These are phyloP conservation scores for Platycnemis pennipes DNA, from an alignment of 2,888 invertebrate species.

Conservation along the genomic window DNA sequence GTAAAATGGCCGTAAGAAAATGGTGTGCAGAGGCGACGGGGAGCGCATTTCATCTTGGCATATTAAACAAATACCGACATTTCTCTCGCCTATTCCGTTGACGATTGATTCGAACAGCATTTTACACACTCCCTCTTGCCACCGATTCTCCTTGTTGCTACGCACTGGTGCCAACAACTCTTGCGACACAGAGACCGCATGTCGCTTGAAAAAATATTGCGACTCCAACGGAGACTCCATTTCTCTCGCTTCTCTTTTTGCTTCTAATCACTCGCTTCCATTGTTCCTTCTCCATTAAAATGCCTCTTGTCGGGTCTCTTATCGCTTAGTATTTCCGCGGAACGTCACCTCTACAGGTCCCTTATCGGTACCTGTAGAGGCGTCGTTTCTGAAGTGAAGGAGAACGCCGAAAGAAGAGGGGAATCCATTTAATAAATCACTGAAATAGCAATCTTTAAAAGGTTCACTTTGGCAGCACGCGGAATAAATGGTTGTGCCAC, in stretches of 20 bases:
- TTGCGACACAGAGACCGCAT: background rate
- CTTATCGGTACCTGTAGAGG: too few relatives aligned
- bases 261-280: background rate
- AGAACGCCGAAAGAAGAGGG: too few relatives aligned
- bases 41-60: background rate
- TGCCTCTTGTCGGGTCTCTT: background rate
- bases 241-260: background rate
- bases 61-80: background rate
- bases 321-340: background rate
- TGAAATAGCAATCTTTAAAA: too few relatives aligned
- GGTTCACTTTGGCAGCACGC: too few relatives aligned
- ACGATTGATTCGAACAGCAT: background rate
- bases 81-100: background rate
- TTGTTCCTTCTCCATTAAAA: background rate
- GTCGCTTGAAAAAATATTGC: background rate
- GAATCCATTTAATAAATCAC: too few relatives aligned
- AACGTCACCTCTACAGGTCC: too few relatives aligned
- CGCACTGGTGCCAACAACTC: background rate
- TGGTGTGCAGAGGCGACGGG: too few relatives aligned
- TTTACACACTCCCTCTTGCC: background rate
- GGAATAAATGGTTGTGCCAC: too few relatives aligned
- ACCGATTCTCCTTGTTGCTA: background rate
- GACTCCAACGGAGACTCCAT: background rate
- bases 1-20: too few relatives aligned
- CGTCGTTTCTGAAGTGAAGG: too few relatives aligned